Percentiles rank a stretch among this genome's conserved stretches.
These are phyloP conservation scores for Drosophila ficusphila DNA, from an alignment of 1,140 invertebrate genomes.

Conservation along the genomic window DNA sequence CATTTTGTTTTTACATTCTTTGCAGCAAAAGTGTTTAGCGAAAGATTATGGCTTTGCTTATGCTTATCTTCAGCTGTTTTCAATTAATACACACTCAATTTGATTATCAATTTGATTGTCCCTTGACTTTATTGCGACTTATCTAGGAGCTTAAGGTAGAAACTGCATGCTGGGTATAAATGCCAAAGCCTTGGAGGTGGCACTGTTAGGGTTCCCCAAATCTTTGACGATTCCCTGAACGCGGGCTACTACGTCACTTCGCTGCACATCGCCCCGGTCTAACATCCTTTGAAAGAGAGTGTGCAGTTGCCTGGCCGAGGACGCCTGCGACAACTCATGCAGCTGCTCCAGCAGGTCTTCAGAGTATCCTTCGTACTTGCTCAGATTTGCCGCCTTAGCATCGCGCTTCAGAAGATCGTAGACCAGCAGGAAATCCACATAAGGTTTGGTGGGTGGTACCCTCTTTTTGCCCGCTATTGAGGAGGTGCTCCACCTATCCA, in stretches of 20 bases:
- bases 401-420: constrained; percentile 83
- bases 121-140: constrained; percentile 29
- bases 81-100: constrained; percentile 7
- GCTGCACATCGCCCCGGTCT: constrained; percentile 71
- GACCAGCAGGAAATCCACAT: constrained; percentile 80
- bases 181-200: constrained; percentile 68
- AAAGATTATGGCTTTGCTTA: too few species aligned
- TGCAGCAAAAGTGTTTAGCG: too few species aligned
- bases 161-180: constrained; percentile 79
- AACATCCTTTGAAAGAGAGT: constrained; percentile 77
- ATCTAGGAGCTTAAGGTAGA: constrained; percentile 61
- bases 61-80: too few species aligned
- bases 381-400: constrained; percentile 78
- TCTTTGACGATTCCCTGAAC: constrained; percentile 78
- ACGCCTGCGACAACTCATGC: constrained; percentile 62
- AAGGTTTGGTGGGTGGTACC: constrained; percentile 81
- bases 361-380: constrained; percentile 80
- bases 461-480: constrained; percentile 83
- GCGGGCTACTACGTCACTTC: constrained; percentile 77
- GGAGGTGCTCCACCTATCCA: constrained; percentile 77
- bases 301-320: constrained; percentile 72
- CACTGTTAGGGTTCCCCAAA: constrained; percentile 72
- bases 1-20: too few species aligned
- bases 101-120: constrained; percentile 29
- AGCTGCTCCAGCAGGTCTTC: constrained; percentile 73